Base-by-base conservation (phyloP, 2,113 vertebrate genomes). In the Brachyistius frenatus region DNA sequence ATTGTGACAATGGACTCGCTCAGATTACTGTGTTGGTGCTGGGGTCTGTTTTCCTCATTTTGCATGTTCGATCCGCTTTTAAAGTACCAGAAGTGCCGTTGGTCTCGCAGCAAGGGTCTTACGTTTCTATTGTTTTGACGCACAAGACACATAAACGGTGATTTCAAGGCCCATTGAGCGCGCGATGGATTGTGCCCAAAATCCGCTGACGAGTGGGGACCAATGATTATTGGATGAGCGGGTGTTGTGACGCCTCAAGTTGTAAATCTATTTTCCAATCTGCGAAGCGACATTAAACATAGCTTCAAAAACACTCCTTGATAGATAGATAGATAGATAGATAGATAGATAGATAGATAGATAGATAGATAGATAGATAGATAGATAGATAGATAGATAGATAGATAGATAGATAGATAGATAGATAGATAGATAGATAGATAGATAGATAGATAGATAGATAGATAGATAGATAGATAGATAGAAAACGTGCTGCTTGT, bases 151-250 rank as follows among this genome's bases (percentile, higher is more conserved):
- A 89, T 90, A 94, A 93, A 93, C 80, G 90, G 86, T 81, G 76
- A 94, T 95, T 95, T 94, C 92, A 95, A 91, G 95, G 92, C 90
- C 88, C 92, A 94, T 94, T 95, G 90, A 93, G 85, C 89, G 80
- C 87, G 90, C 91, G 92, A 94, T 91, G 92, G 93, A 94, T 94
- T 93, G 92, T 84, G 80, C 57, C 62, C 66, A 86, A 91, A 92
- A 90, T 87, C 70, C 83, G 69, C 81, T 82, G 81, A 90, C 54
- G 82, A 86, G 85, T 46, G 70, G 77, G 73, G 36, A 75, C 64
- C 84, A 90, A 91, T 66, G 88, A 93, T 93, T 92, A 89, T 78
- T 76, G 64, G 65, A 74, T 67, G 61, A 79, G 68, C 47, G 16
- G 53, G 47, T 52, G 57, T 31, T 78, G 61, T 58, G 67, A 78